Conservation (phyloP, 2,888 invertebrate genomes). For the Disparrhopalites patrizii region DNA sequence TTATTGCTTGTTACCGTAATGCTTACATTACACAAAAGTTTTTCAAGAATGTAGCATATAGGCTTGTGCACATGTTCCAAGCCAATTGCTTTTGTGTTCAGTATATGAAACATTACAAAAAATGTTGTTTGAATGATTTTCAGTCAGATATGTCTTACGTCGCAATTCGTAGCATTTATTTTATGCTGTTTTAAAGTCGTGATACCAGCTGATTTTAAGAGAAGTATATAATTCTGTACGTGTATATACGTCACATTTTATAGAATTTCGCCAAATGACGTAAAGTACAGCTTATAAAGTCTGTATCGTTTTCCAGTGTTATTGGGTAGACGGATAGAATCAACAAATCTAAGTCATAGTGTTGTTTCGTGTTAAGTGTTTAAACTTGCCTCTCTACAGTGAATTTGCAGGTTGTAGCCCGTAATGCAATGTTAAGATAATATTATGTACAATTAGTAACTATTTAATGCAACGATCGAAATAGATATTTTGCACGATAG, state of each 20-base stretch:
- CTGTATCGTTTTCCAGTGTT: not conserved
- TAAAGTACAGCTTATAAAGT: not conserved
- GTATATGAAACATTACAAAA: not conserved
- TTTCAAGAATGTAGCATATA: not conserved
- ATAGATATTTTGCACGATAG: no score
- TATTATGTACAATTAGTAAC: no score
- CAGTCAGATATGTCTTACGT: not conserved
- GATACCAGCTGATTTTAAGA: not conserved
- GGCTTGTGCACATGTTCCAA: not conserved
- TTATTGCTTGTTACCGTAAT: not conserved
- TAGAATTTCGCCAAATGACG: not conserved
- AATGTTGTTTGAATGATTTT: not conserved
- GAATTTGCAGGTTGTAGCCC: no score
- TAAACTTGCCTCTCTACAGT: no score
- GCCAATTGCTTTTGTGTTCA: conserved; percentile 21
- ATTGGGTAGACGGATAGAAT: no score
- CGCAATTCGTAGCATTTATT: not conserved
- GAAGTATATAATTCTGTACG: not conserved
- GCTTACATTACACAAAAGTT: not conserved
- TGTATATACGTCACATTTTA: no score
- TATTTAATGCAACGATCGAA: no score
- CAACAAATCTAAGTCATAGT: no score
- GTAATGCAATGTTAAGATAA: no score
- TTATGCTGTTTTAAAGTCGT: not conserved
- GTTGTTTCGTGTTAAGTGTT: no score